phyloP scores from a whole-genome alignment of 2,888 invertebrate genomes.

The Drosophila colorata region DNA sequence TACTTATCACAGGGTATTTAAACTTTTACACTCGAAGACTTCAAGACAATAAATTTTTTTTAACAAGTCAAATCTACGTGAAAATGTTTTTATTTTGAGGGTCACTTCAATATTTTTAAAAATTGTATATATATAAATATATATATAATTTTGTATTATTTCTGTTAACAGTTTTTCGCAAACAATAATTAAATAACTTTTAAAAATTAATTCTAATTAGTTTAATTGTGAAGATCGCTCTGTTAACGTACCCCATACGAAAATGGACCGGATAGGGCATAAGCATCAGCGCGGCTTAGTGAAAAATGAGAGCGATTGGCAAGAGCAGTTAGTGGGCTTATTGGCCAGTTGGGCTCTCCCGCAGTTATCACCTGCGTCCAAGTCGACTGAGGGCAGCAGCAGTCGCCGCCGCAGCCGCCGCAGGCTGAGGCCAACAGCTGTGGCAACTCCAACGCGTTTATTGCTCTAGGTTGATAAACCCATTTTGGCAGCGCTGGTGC shows the following conservation, averaged over 20 bases:
- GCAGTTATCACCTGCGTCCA: slow-evolving; percentile 18
- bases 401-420: slow-evolving; percentile 1
- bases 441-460: slow-evolving; percentile 21
- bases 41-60: too few relatives aligned
- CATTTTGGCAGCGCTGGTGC: slow-evolving; percentile 36
- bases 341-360: slow-evolving; percentile 20
- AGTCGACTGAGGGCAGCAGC: slow-evolving; percentile 15
- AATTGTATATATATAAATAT: too few relatives aligned
- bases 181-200: too few relatives aligned
- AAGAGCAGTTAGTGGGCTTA: slow-evolving; percentile 15
- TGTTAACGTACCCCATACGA: not conserved
- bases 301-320: slow-evolving; percentile 18
- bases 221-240: not conserved
- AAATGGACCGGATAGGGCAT: not conserved
- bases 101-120: too few relatives aligned
- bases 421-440: slow-evolving; percentile 18
- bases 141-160: not conserved
- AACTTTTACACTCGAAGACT: too few relatives aligned
- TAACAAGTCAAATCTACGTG: too few relatives aligned
- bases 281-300: not conserved
- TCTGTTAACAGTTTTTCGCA: too few relatives aligned
- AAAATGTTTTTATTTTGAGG: too few relatives aligned
- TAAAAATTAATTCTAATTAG: too few relatives aligned
- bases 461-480: slow-evolving; percentile 32
- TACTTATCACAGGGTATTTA: too few relatives aligned